These are phyloP conservation scores for Akabosia matsudoensis DNA, from an alignment of 1,140 invertebrate species.

Conservation along the genomic window DNA sequence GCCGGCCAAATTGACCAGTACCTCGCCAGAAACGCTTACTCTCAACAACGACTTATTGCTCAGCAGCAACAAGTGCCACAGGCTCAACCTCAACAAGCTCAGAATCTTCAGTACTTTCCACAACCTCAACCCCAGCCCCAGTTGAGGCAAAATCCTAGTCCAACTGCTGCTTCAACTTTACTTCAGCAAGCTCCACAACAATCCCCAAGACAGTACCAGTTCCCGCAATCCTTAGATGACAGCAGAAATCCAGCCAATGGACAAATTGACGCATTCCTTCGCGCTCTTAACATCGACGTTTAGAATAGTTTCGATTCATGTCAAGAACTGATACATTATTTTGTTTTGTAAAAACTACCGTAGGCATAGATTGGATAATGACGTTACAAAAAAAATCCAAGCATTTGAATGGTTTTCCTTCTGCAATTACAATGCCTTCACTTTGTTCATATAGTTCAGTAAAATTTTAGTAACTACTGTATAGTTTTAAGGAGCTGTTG, in stretches of 20 bases:
- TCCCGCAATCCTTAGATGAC: slow-evolving; percentile 52
- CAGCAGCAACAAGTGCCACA: slow-evolving; percentile 54
- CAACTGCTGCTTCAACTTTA: slow-evolving; percentile 15
- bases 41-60: slow-evolving; percentile 57
- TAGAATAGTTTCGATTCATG: slow-evolving; percentile 25
- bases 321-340: slow-evolving; percentile 1
- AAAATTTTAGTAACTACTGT: not conserved
- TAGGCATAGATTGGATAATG: not conserved
- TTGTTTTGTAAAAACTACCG: not conserved
- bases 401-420: not conserved
- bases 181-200: slow-evolving; percentile 47
- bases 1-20: slow-evolving; percentile 14
- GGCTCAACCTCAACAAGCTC: slow-evolving; percentile 21
- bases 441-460: not conserved
- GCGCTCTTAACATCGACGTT: slow-evolving; percentile 62
- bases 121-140: slow-evolving; percentile 3
- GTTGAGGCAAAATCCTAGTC: not conserved
- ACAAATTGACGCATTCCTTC: slow-evolving; percentile 75
- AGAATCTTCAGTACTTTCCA: slow-evolving; percentile 15
- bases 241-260: slow-evolving; percentile 57
- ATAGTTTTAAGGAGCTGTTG: not conserved
- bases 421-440: not conserved
- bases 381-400: not conserved
- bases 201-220: slow-evolving; percentile 62
- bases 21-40: slow-evolving; percentile 50